Evolutionary conservation across 2,888 invertebrate species (phyloP), one percentile per base, ranked within the genome.

Genomic region (Bembecia ichneumoniformis): DNA sequence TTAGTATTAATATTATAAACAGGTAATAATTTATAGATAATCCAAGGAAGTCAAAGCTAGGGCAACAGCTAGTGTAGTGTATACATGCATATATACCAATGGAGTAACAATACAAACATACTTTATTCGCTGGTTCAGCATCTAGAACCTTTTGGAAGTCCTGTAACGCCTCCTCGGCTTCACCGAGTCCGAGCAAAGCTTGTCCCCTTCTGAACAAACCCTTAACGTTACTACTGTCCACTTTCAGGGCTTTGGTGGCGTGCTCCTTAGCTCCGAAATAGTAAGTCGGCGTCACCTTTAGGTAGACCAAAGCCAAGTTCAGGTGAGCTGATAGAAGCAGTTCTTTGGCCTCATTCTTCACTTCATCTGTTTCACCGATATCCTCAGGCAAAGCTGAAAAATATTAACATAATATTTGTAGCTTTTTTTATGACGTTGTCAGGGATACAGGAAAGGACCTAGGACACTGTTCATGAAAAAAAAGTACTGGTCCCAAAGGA

Each of bases 191-290:
- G 48, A 95, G 71, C 57, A 91, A 80, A 0, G 97, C 96, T 84
- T 94, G 93, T 0, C 96, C 98, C 58, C 94, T 87, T 59, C 99
- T 89, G 78, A 96, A 99, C 28, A 94, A 82, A 0, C 94, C 98
- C 78, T 99, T 99, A 10, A 95, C 93, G 73, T 94, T 97, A 17
- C 89, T 87, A 0, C 90, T 76, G 63, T 96, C 94, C 1, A 94
- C 60, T 50, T 90, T 90, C 3, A 99, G 77, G 0, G 94, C 97
- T 60, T 92, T 91, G 46, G 91, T 90, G 45, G 97, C 96, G 46
- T 92, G 87, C 47, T 92, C 90, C 62, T 90, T 91, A 1, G 94
- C 95, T 59, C 93, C 91, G 44, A 90, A 86, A 59, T 89, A 75
- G 55, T 89, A 82, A n/a, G 88, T 76, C 3, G 94, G 90, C n/a